phyloP scores from a whole-genome alignment of 64 coral and sea anemone species.

The Montipora efflorescens region DNA sequence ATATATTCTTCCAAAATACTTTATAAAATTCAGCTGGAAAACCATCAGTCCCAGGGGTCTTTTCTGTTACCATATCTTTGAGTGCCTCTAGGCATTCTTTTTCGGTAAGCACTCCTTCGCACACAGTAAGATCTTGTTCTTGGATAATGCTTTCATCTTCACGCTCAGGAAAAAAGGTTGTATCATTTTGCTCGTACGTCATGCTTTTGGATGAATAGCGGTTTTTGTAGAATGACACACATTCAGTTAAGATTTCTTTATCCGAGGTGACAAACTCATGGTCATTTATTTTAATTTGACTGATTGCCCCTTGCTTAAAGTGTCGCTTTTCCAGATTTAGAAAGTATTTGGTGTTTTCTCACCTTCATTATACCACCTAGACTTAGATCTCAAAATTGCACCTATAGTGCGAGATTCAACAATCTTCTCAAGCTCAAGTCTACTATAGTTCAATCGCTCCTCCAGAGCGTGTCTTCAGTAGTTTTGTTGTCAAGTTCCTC shows the following conservation, averaged over 20 bases:
- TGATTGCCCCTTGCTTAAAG: conserved; percentile 3
- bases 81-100: neutral
- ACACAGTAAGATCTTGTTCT: neutral
- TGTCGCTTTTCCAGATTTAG: neutral
- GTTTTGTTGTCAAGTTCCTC: neutral
- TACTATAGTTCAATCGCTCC: neutral
- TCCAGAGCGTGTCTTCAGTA: neutral
- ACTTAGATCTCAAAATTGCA: conserved; percentile 11
- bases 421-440: neutral
- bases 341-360: neutral
- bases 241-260: conserved; percentile 21
- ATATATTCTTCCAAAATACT: neutral
- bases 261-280: neutral
- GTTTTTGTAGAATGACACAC: neutral
- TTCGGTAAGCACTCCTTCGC: neutral
- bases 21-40: conserved; percentile 7
- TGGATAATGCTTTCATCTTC: neutral
- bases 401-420: neutral
- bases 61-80: neutral
- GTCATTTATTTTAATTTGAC: conserved; percentile 12
- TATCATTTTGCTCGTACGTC: conserved; percentile 1
- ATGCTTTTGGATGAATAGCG: neutral
- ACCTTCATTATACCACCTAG: neutral
- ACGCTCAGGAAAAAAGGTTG: neutral
- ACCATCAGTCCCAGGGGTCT: neutral